A percentile compares a stretch with the other conserved stretches of the same genome.
phyloP scores from a whole-genome alignment of 1,140 invertebrate species.

The Liolophura sinensis region DNA sequence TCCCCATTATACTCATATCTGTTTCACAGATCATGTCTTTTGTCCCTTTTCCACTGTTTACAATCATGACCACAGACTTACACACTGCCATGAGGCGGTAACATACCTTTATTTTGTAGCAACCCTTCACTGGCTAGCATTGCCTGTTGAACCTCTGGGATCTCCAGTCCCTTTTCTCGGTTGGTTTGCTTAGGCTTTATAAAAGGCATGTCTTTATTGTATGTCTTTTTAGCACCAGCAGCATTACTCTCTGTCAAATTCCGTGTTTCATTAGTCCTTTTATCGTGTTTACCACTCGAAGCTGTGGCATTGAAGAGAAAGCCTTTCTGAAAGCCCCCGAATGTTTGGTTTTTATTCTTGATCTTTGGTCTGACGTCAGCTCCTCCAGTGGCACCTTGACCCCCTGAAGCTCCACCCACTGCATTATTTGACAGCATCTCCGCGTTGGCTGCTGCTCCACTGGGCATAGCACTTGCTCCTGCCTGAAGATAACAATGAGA shows the following conservation, averaged over 20 bases:
- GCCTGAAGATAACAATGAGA: background rate
- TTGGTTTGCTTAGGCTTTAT: constrained; percentile 28
- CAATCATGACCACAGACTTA: too few species aligned
- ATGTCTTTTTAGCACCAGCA: constrained; percentile 8
- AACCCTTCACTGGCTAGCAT: constrained; percentile 33
- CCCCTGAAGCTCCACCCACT: background rate
- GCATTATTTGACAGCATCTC: background rate
- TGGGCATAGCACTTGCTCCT: background rate
- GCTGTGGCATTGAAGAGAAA: constrained; percentile 33
- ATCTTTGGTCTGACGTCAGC: background rate
- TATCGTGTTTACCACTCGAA: constrained; percentile 5
- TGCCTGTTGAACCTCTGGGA: constrained; percentile 38
- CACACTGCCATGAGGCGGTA: background rate
- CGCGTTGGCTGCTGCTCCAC: background rate
- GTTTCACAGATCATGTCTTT: background rate
- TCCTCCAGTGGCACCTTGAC: background rate
- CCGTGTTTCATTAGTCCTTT: constrained; percentile 10
- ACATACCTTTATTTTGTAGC: constrained; percentile 39
- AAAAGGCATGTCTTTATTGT: constrained; percentile 34
- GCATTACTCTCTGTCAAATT: constrained; percentile 6
- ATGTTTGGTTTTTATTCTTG: constrained; percentile 15
- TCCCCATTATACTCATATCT: background rate
- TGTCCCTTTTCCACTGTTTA: too few species aligned
- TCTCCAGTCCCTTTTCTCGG: constrained; percentile 14
- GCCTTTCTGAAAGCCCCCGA: constrained; percentile 47